Conservation (phyloP, 2,113 vertebrate genomes). For the Syngnathus typhle region DNA sequence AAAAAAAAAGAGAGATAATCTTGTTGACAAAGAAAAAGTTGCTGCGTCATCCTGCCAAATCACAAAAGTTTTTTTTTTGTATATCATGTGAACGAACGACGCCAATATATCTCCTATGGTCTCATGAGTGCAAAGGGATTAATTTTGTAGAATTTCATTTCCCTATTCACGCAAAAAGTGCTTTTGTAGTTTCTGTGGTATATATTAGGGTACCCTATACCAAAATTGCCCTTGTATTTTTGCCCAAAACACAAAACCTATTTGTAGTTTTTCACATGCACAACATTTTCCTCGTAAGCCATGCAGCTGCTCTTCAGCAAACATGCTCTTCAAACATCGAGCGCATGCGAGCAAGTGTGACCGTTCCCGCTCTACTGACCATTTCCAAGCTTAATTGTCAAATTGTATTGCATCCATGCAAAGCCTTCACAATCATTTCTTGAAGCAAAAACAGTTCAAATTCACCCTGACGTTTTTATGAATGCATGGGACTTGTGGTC, state of each 20-base stretch:
- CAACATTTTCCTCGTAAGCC: too few species aligned
- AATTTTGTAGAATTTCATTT: too few species aligned
- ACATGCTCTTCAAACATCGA: too few species aligned
- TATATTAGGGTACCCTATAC: too few species aligned
- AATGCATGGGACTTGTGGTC: neutral
- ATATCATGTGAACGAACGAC: neutral
- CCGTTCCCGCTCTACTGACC: too few species aligned
- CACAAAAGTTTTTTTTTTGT: neutral
- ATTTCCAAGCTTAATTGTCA: too few species aligned
- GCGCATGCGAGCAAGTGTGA: too few species aligned
- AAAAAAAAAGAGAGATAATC: neutral
- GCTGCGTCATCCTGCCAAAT: neutral
- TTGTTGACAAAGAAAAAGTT: neutral
- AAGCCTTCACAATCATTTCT: neutral
- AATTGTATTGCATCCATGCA: too few species aligned
- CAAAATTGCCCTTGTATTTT: neutral
- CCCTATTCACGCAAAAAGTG: neutral
- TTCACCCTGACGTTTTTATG: neutral
- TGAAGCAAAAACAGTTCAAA: neutral
- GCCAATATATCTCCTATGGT: too few species aligned
- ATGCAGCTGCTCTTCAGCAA: too few species aligned
- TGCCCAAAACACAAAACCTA: neutral
- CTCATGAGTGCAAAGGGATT: too few species aligned
- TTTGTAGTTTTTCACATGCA: neutral
- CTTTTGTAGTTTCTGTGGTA: neutral